A percentile compares a stretch with the other conserved stretches of the same genome.
Evolutionary conservation across 2,888 invertebrate genomes (phyloP).

Genomic region (Drosophila leonis): DNA sequence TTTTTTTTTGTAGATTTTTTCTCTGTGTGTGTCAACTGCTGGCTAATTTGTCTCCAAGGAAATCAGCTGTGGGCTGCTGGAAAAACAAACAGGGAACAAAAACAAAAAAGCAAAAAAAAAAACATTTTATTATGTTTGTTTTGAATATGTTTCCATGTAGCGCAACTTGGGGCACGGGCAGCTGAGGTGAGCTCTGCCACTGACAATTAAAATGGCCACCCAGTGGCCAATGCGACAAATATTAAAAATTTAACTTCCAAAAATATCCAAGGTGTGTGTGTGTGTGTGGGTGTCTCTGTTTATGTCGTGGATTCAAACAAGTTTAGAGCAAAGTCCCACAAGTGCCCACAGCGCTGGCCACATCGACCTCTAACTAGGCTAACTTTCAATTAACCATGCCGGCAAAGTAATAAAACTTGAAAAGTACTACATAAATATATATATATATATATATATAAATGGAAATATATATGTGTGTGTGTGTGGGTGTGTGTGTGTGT

Average conservation of each 20-base stretch:
- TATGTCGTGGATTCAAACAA: not conserved
- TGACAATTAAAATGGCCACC: slow-evolving; percentile 49
- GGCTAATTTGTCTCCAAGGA: slow-evolving; percentile 78
- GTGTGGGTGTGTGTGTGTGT: not conserved
- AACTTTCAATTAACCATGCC: slow-evolving; percentile 6
- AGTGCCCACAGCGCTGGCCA: slow-evolving; percentile 1
- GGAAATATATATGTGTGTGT: too few relatives aligned
- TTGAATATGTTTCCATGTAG: slow-evolving; percentile 56
- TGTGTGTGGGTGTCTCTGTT: not conserved
- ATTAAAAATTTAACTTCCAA: slow-evolving; percentile 44
- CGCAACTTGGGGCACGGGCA: not conserved
- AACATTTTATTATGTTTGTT: slow-evolving; percentile 63
- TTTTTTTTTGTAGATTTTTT: slow-evolving; percentile 16
- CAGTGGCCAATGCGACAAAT: slow-evolving; percentile 46
- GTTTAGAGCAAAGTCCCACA: slow-evolving; percentile 5
- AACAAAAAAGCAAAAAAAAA: slow-evolving; percentile 6
- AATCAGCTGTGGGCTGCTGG: slow-evolving; percentile 67
- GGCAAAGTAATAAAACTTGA: slow-evolving; percentile 2
- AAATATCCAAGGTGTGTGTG: slow-evolving; percentile 2
- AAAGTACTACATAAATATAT: not conserved
- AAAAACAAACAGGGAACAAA: slow-evolving; percentile 15
- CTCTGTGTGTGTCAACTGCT: slow-evolving; percentile 59
- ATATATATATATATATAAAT: not conserved
- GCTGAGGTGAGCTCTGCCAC: slow-evolving; percentile 18
- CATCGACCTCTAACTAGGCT: slow-evolving; percentile 9